Conservation (phyloP, 64 coral and sea anemone species). For the Anthopleura sola region DNA sequence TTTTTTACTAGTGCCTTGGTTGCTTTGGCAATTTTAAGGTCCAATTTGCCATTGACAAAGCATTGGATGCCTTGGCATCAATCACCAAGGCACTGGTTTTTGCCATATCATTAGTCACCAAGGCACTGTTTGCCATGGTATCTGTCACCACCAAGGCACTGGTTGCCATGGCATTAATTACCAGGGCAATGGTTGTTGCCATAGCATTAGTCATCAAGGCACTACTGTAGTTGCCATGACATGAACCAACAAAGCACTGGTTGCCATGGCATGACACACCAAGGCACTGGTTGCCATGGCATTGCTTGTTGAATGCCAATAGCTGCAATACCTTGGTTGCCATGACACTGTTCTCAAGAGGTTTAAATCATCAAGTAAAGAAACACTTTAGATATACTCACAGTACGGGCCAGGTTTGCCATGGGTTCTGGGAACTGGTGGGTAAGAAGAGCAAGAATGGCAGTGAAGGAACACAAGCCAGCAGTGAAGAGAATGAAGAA, state of each 20-base stretch:
- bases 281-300: not conserved
- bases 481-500: slow-evolving; percentile 99
- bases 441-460: slow-evolving; percentile 93
- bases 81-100: too few relatives aligned
- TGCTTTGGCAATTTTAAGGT: too few relatives aligned
- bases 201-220: too few relatives aligned
- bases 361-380: not conserved
- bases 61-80: too few relatives aligned
- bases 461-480: slow-evolving; percentile 95
- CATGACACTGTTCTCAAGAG: not conserved
- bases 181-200: not conserved
- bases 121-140: not conserved
- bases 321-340: not conserved
- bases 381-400: slow-evolving; percentile 19
- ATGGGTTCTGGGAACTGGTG: slow-evolving; percentile 97
- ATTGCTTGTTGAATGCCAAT: not conserved
- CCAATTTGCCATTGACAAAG: too few relatives aligned
- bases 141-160: not conserved
- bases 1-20: too few relatives aligned
- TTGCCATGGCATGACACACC: not conserved
- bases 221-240: not conserved
- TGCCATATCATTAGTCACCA: too few relatives aligned
- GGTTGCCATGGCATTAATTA: not conserved
- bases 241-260: too few relatives aligned
- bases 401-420: slow-evolving; percentile 86